These are phyloP conservation scores for Drosophila nr. perissopoda DNA, from an alignment of 2,888 invertebrate species.

Conservation along the genomic window DNA sequence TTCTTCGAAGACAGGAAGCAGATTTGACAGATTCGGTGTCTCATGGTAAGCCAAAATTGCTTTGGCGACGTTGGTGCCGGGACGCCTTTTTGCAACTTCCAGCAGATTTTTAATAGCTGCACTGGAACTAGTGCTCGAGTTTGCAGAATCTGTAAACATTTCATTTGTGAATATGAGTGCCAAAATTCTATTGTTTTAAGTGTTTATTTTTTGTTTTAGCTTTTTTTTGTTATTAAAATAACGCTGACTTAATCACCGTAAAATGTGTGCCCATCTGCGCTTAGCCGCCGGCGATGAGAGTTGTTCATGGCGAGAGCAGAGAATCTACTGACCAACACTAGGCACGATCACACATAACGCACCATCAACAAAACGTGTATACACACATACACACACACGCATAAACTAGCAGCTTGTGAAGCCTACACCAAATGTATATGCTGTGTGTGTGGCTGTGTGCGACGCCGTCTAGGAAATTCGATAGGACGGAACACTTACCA, in stretches of 20 bases:
- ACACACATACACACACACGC: neutral
- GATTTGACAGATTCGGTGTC: constrained; percentile 61
- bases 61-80: constrained; percentile 77
- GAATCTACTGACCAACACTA: constrained; percentile 32
- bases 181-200: neutral
- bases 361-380: constrained; percentile 41
- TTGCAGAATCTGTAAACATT: constrained; percentile 28
- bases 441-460: neutral
- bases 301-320: constrained; percentile 37
- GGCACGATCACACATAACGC: constrained; percentile 25
- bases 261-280: constrained; percentile 15
- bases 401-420: neutral
- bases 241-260: constrained; percentile 67
- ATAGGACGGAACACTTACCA: constrained; percentile 32
- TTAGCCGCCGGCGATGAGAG: constrained; percentile 28
- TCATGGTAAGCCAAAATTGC: constrained; percentile 72
- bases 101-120: constrained; percentile 47
- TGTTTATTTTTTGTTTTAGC: neutral
- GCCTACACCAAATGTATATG: constrained; percentile 3
- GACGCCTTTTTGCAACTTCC: constrained; percentile 67
- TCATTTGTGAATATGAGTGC: constrained; percentile 6
- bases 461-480: constrained; percentile 5
- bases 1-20: constrained; percentile 78
- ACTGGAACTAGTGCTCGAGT: constrained; percentile 2
- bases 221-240: constrained; percentile 49